phyloP scores from a whole-genome alignment of 1,140 invertebrate genomes.

The Drosophila virilis region DNA sequence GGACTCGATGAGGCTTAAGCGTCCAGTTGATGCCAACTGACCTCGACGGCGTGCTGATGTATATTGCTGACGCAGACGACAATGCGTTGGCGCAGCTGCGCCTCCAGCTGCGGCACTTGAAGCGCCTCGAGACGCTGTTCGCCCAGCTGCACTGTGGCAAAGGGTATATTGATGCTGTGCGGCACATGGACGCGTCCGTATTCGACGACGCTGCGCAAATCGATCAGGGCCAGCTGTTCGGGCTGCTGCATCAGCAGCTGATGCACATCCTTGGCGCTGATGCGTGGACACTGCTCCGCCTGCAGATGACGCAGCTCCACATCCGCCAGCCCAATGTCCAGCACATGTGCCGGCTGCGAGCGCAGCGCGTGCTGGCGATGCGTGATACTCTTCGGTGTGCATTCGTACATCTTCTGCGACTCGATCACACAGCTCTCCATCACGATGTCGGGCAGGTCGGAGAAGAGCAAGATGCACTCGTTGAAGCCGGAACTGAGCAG shows the following conservation, averaged over 20 bases:
- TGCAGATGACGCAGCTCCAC: conserved; percentile 89
- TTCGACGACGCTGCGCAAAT: conserved; percentile 90
- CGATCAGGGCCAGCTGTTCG: conserved; percentile 90
- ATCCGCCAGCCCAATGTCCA: conserved; percentile 87
- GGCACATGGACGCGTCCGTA: conserved; percentile 90
- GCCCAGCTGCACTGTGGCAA: conserved; percentile 89
- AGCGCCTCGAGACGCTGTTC: conserved; percentile 87
- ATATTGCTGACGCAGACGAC: conserved; percentile 92
- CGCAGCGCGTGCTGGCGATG: conserved; percentile 87
- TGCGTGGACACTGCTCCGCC: conserved; percentile 90
- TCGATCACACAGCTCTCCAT: conserved; percentile 96
- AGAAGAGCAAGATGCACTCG: conserved; percentile 98
- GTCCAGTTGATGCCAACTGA: conserved; percentile 82
- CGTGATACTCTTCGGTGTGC: conserved; percentile 94
- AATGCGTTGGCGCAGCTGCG: conserved; percentile 86
- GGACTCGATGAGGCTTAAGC: too few species aligned
- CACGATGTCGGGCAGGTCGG: conserved; percentile 98
- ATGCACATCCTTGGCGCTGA: conserved; percentile 93
- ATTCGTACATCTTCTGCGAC: conserved; percentile 93
- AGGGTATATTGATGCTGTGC: conserved; percentile 94
- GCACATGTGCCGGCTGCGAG: conserved; percentile 33
- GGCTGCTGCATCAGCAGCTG: conserved; percentile 88
- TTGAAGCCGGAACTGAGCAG: conserved; percentile 96
- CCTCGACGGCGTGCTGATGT: conserved; percentile 90
- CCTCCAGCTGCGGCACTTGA: conserved; percentile 87